phyloP scores from a whole-genome alignment of 2,797 vertebrate genomes.

The Scyliorhinus canicula region DNA sequence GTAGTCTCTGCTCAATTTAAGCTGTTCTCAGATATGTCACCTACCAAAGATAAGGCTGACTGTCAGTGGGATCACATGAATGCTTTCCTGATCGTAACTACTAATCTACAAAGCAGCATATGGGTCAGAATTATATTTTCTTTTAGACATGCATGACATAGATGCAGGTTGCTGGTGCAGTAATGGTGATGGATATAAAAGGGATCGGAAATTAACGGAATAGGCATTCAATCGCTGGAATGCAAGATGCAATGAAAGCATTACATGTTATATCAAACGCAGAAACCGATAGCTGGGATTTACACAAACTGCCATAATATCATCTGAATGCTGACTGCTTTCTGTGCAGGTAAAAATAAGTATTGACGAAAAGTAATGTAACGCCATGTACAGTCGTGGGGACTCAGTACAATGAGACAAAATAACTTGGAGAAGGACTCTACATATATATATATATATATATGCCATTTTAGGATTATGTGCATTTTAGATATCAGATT shows the following conservation, averaged over 20 bases:
- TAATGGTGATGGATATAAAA: not conserved
- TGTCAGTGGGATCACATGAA: not conserved
- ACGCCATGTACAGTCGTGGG: not conserved
- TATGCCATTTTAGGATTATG: not conserved
- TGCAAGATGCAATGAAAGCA: not conserved
- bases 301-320: not conserved
- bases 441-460: not conserved
- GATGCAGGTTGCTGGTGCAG: not conserved
- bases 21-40: not conserved
- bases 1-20: not conserved
- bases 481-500: not conserved
- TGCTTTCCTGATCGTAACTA: constrained; percentile 20
- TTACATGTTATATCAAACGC: not conserved
- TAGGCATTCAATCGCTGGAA: not conserved
- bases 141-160: constrained; percentile 15
- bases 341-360: not conserved
- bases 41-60: not conserved
- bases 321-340: not conserved
- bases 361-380: not conserved
- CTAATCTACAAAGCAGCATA: constrained; percentile 34
- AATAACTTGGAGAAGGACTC: not conserved
- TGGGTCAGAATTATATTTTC: constrained; percentile 23
- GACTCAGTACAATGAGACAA: not conserved
- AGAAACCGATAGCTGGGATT: not conserved
- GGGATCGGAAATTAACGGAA: not conserved